phyloP scores from a whole-genome alignment of 2,888 invertebrate genomes.

The Cheilosia impressa region DNA sequence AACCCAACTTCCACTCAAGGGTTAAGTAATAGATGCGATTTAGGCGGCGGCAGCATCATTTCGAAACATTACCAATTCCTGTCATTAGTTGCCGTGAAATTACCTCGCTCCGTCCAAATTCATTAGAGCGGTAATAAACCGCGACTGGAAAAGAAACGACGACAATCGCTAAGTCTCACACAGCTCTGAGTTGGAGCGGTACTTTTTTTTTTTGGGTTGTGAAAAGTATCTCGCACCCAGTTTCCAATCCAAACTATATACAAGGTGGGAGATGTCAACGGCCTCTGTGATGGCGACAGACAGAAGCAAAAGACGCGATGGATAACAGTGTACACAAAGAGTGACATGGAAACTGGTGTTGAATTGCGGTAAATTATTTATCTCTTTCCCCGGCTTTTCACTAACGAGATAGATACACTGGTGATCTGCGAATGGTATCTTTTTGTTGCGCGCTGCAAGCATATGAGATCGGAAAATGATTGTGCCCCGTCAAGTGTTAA shows the following conservation, averaged over 20 bases:
- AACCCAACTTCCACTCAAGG: slow-evolving; percentile 2
- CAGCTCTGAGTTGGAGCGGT: slow-evolving; percentile 4
- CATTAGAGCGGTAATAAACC: slow-evolving; percentile 18
- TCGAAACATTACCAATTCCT: slow-evolving; percentile 38
- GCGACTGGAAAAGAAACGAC: not conserved
- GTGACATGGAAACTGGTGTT: slow-evolving; percentile 46
- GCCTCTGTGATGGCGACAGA: slow-evolving; percentile 19
- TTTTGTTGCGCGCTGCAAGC: slow-evolving; percentile 6
- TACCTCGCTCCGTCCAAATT: slow-evolving; percentile 10
- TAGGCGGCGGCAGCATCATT: slow-evolving; percentile 15
- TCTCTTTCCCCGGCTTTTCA: slow-evolving; percentile 1
- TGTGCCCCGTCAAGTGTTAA: slow-evolving; percentile 15
- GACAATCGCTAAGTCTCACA: slow-evolving; percentile 12
- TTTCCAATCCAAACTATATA: not conserved
- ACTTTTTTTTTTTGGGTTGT: not conserved
- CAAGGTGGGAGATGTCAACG: slow-evolving; percentile 62
- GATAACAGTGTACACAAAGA: slow-evolving; percentile 3
- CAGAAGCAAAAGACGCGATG: slow-evolving; percentile 14
- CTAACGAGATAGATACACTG: slow-evolving; percentile 20
- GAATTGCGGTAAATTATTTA: slow-evolving; percentile 47
- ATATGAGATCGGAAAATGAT: slow-evolving; percentile 11
- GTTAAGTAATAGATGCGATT: slow-evolving; percentile 61
- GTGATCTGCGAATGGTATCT: slow-evolving; percentile 30
- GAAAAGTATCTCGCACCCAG: slow-evolving; percentile 4
- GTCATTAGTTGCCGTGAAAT: slow-evolving; percentile 50